Conservation (phyloP, 2,113 vertebrate genomes). For the Procapra przewalskii region DNA sequence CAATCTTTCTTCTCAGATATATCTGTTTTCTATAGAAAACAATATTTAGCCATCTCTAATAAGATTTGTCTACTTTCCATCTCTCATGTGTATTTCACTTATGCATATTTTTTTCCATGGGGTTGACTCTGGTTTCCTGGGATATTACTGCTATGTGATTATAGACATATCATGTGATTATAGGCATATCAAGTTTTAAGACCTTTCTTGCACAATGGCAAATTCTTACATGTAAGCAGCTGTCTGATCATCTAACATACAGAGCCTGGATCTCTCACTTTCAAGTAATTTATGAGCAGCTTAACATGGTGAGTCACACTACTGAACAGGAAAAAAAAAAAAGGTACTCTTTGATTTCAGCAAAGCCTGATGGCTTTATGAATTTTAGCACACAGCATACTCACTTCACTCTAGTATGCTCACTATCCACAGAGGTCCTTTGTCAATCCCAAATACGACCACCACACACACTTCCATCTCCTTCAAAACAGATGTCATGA, state of each 20-base stretch:
- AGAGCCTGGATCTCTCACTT: background rate
- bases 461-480: background rate
- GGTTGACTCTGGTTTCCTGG: background rate
- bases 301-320: background rate
- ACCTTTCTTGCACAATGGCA: background rate
- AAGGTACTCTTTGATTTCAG: background rate
- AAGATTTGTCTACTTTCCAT: background rate
- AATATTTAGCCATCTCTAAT: background rate
- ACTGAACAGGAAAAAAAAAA: background rate
- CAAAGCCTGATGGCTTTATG: background rate
- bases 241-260: background rate
- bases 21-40: background rate
- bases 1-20: background rate
- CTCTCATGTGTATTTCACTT: background rate
- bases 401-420: background rate
- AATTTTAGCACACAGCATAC: background rate
- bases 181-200: background rate
- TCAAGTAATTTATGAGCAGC: background rate
- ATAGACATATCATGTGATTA: background rate
- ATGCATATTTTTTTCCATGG: background rate
- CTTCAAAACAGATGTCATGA: background rate
- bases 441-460: background rate
- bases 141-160: background rate
- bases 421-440: background rate
- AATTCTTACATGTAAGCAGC: background rate